Base-by-base conservation (phyloP, 1,140 invertebrate genomes). In the Calliphora vicina region DNA sequence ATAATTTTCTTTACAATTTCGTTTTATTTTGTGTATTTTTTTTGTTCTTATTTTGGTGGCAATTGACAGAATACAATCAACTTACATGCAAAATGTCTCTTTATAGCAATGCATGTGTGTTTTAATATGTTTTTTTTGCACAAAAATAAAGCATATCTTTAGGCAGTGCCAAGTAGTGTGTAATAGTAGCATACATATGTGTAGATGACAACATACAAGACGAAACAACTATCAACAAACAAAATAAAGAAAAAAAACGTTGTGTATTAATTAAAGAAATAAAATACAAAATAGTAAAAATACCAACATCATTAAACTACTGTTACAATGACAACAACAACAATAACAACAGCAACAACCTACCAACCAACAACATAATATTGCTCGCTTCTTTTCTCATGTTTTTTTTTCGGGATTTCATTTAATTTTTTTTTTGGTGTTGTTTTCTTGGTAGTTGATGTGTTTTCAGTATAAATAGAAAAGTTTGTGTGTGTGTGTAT, bases 231-330 rank as follows among this genome's bases (percentile, higher is more conserved):
- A n/a, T n/a, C n/a, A n/a, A n/a, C n/a, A n/a, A n/a, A 57, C 50
- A 2, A 35, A 35, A 5, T 35, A 35, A 2, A 15, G 13, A n/a
- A 57, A 57, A 10, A 23, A n/a, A n/a, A n/a, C n/a, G n/a, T n/a
- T n/a, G n/a, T 67, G 20, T 67, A 23, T 67, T 67, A 67, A 67
- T 67, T 67, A 67, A 57, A 67, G 61, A 67, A 67, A 67, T 23
- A 67, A 67, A 67, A 23, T 67, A 67, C 20, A 23, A 67, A 23
- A 67, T 23, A 67, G 61, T 67, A 67, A 67, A 20, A 67, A 67
- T 67, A 67, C 20, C 61, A 67, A 67, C 61, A 67, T 67, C 10
- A 67, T 67, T 23, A 67, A 67, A 67, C 61, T 67, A 67, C 61
- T 23, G 20, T 67, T 20, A 23, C 61, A 67, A 23, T 20, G 20